A percentile compares a stretch with the other conserved stretches of the same genome.
These are phyloP conservation scores for Eucidaris tribuloides DNA, from an alignment of 35 echinoderm and acorn worm species.

Conservation along the genomic window DNA sequence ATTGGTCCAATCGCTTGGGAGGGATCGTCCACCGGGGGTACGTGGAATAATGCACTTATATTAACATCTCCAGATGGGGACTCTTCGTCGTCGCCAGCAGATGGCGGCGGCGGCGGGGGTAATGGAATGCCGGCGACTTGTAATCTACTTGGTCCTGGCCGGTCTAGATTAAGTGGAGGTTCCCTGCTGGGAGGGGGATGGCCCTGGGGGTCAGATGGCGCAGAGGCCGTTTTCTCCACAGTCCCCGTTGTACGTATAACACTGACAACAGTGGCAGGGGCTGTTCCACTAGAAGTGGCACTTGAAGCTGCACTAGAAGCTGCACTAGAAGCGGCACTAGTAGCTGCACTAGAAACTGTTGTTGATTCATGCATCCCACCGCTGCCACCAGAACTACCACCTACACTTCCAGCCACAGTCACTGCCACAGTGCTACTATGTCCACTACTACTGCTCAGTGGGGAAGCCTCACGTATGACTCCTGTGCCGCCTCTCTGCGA, in stretches of 20 bases:
- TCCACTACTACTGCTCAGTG: not conserved
- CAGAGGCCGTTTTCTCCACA: conserved; percentile 38
- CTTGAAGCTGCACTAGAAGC: no score
- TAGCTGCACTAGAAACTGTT: not conserved
- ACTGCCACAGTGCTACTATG: no score
- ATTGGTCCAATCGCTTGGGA: conserved; percentile 4
- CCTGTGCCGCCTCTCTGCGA: not conserved
- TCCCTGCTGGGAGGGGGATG: not conserved
- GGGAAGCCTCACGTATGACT: not conserved
- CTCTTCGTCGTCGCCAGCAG: not conserved
- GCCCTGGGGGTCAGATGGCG: not conserved
- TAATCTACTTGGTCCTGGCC: not conserved
- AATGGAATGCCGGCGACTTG: not conserved
- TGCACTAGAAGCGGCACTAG: conserved; percentile 16
- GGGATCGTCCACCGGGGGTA: not conserved
- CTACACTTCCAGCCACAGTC: not conserved
- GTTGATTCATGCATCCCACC: not conserved
- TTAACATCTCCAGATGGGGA: not conserved
- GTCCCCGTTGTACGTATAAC: conserved; percentile 83
- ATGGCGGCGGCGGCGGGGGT: not conserved
- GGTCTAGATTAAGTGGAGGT: not conserved
- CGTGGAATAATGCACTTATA: conserved; percentile 5
- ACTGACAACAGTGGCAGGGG: conserved; percentile 65
- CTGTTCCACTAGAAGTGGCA: no score
- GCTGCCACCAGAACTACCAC: no score